phyloP scores from a whole-genome alignment of 2,888 invertebrate genomes.

The Malachius bipustulatus region DNA sequence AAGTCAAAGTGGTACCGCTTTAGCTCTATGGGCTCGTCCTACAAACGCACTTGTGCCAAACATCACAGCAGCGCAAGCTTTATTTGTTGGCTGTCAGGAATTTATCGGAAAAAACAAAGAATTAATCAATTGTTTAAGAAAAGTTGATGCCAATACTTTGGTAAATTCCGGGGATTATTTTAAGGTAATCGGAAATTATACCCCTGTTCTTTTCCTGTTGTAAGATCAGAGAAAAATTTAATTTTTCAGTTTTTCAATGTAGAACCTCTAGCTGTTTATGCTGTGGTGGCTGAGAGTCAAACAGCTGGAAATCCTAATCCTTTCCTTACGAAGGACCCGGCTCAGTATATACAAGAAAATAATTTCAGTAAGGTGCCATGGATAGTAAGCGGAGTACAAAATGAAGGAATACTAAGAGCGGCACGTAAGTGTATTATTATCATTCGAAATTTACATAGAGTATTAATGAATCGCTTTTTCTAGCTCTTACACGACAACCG shows the following conservation, averaged over 20 bases:
- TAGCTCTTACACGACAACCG: conserved; percentile 22
- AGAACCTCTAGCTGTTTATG: conserved; percentile 39
- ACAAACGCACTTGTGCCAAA: conserved; percentile 15
- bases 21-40: conserved; percentile 32
- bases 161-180: conserved; percentile 35
- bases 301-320: conserved; percentile 28
- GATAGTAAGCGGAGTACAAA: conserved; percentile 37
- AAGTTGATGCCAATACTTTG: conserved; percentile 30
- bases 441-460: too few species aligned
- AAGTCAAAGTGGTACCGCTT: conserved; percentile 38
- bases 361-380: conserved; percentile 37
- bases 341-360: conserved; percentile 30
- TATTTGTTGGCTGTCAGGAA: conserved; percentile 30
- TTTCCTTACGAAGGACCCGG: conserved; percentile 37
- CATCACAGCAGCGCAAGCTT: conserved; percentile 34
- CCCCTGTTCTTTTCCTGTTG: too few species aligned
- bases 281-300: conserved; percentile 36
- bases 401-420: conserved; percentile 41
- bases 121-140: conserved; percentile 34
- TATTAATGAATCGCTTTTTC: too few species aligned
- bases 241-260: conserved; percentile 35
- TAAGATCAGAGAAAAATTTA: not conserved
- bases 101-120: conserved; percentile 26
- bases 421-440: conserved; percentile 26
- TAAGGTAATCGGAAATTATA: conserved; percentile 27